phyloP scores from a whole-genome alignment of 2,113 vertebrate species.

The Megaceryle torquata region DNA sequence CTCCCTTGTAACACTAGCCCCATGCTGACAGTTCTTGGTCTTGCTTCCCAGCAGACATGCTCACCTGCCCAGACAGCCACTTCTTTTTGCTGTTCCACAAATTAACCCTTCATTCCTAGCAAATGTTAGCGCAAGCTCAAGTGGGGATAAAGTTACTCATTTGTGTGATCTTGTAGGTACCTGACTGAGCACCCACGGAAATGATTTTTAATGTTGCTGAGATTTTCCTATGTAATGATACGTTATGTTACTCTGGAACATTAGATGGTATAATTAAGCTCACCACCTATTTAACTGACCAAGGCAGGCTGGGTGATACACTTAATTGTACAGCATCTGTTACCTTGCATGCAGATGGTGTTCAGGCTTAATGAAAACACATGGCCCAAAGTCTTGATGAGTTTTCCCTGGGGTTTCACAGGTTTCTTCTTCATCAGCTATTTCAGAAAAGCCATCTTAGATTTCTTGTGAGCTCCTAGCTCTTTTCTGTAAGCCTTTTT shows the following conservation, averaged over 20 bases:
- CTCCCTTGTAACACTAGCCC: background rate
- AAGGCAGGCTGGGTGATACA: background rate
- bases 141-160: background rate
- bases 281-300: conserved; percentile 20
- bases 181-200: background rate
- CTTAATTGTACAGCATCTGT: background rate
- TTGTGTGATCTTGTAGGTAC: background rate
- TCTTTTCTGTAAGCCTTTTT: background rate
- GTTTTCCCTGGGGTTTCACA: background rate
- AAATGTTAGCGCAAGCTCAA: background rate
- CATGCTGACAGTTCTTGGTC: background rate
- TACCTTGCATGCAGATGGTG: conserved; percentile 1
- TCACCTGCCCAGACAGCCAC: background rate
- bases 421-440: background rate
- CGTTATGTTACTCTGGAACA: background rate
- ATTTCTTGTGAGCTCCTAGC: background rate
- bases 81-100: background rate
- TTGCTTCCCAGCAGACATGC: background rate
- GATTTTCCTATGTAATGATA: background rate
- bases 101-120: background rate
- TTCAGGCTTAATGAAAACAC: conserved; percentile 31
- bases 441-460: background rate
- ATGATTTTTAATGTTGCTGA: background rate
- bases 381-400: background rate
- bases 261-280: conserved; percentile 42